Conservation (phyloP, 2,797 vertebrate species). For the Takifugu ocellatus region DNA sequence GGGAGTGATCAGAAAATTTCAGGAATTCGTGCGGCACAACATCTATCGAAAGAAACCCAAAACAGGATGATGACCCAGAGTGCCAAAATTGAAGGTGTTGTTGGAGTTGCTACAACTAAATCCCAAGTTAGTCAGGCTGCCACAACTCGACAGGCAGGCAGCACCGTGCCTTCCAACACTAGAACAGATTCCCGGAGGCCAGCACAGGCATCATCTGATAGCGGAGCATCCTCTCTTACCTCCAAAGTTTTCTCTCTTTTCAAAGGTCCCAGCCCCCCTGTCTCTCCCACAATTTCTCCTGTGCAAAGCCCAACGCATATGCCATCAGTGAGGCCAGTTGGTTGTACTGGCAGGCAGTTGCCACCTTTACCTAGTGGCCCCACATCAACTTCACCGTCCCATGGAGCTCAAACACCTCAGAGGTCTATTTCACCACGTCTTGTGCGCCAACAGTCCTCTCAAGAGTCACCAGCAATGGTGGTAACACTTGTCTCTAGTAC, state of each 20-base stretch:
- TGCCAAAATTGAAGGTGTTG: slow-evolving; percentile 76
- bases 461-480: slow-evolving; percentile 88
- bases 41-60: slow-evolving; percentile 91
- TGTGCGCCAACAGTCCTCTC: slow-evolving; percentile 87
- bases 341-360: slow-evolving; percentile 58
- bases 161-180: slow-evolving; percentile 49
- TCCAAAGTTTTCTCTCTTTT: slow-evolving; percentile 86
- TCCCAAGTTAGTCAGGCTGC: slow-evolving; percentile 63
- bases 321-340: slow-evolving; percentile 55
- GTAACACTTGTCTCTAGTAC: slow-evolving; percentile 86
- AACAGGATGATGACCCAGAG: slow-evolving; percentile 84
- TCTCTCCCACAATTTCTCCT: slow-evolving; percentile 85
- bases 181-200: slow-evolving; percentile 62
- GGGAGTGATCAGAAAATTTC: slow-evolving; percentile 81
- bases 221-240: slow-evolving; percentile 63
- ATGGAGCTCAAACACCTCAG: slow-evolving; percentile 83
- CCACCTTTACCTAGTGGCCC: slow-evolving; percentile 61
- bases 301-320: slow-evolving; percentile 85
- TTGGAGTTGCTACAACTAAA: slow-evolving; percentile 68
- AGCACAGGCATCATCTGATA: slow-evolving; percentile 66
- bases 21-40: slow-evolving; percentile 88
- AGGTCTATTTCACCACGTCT: slow-evolving; percentile 80
- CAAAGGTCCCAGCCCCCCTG: slow-evolving; percentile 84
- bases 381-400: slow-evolving; percentile 75
- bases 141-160: slow-evolving; percentile 64